phyloP scores from a whole-genome alignment of 2,797 vertebrate genomes.

The Pipistrellus kuhlii region DNA sequence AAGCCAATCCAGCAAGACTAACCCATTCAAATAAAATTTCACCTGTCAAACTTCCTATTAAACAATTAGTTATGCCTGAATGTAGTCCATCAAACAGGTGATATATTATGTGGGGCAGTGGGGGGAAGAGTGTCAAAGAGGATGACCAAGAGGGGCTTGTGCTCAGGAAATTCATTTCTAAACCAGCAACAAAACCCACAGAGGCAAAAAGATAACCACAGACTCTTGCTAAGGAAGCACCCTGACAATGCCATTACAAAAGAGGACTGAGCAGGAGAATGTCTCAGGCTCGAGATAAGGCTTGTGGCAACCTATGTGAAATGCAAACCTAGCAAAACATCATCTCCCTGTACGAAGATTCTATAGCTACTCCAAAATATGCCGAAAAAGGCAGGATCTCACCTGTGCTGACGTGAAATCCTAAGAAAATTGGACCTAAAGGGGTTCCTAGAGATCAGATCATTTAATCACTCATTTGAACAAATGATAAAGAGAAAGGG shows the following conservation, averaged over 20 bases:
- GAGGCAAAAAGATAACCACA: not conserved
- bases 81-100: too few species aligned
- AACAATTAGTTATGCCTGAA: not conserved
- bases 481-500: not conserved
- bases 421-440: not conserved
- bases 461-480: not conserved
- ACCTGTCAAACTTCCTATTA: not conserved
- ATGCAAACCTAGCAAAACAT: not conserved
- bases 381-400: not conserved
- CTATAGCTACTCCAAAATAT: not conserved
- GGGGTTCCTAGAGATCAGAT: not conserved
- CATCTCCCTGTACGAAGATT: not conserved
- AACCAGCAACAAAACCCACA: not conserved
- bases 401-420: not conserved
- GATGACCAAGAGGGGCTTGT: not conserved
- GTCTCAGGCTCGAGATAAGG: not conserved
- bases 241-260: rapidly evolving
- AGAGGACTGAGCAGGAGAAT: rapidly evolving
- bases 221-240: not conserved
- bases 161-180: not conserved
- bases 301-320: rapidly evolving
- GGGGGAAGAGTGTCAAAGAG: not conserved
- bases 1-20: not conserved
- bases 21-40: not conserved
- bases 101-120: not conserved